These are phyloP conservation scores for Catocala nupta DNA, from an alignment of 2,888 invertebrate species.

Conservation along the genomic window DNA sequence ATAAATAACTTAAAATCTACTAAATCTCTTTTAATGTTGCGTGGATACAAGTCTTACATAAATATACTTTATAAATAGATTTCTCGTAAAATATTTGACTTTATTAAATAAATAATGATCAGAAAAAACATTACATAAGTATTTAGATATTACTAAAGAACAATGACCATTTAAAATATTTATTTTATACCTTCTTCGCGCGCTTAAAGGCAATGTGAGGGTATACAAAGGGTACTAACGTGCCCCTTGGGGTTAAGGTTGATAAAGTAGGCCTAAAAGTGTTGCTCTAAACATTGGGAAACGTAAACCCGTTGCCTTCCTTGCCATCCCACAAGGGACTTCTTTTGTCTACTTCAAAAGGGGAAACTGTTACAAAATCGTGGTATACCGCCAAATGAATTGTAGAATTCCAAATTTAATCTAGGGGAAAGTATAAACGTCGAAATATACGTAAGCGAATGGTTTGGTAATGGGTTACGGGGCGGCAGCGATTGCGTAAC, in stretches of 20 bases:
- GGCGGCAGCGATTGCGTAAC: conserved; percentile 43
- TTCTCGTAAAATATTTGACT: neutral
- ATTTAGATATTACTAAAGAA: neutral
- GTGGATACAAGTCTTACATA: no score
- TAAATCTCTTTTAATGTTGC: no score
- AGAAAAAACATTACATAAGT: neutral
- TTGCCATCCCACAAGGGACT: conserved; percentile 22
- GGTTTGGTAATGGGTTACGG: conserved; percentile 45
- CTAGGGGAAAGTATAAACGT: conserved; percentile 29
- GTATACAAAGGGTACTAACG: conserved; percentile 28
- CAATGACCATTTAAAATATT: conserved; percentile 14
- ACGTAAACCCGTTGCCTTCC: conserved; percentile 20
- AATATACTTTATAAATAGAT: no score
- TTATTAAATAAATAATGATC: neutral
- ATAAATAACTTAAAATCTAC: no score
- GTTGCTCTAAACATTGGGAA: conserved; percentile 26
- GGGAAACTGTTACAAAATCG: conserved; percentile 1
- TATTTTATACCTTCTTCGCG: conserved; percentile 12
- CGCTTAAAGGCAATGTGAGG: conserved; percentile 16
- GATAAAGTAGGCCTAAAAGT: conserved; percentile 36
- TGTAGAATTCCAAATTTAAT: conserved; percentile 21
- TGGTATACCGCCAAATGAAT: neutral
- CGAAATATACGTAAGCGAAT: conserved; percentile 40
- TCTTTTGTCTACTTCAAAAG: neutral
- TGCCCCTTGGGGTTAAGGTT: conserved; percentile 34